A percentile compares a stretch with the other conserved stretches of the same genome.
Evolutionary conservation across 2,113 vertebrate genomes (phyloP).

Genomic region (Emydura subglobosa): DNA sequence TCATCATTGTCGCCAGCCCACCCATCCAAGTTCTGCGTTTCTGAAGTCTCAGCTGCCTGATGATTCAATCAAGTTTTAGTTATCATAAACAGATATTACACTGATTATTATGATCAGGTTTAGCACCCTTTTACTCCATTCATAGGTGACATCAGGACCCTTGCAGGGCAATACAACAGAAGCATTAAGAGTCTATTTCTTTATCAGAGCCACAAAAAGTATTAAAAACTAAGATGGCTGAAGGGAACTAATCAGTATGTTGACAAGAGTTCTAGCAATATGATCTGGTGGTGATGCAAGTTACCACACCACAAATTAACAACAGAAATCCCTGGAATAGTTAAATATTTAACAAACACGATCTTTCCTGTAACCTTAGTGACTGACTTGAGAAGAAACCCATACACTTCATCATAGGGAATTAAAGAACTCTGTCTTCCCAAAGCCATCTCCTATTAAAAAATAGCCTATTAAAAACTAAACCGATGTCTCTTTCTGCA

Average conservation of each 20-base stretch:
- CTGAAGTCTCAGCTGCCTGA: neutral
- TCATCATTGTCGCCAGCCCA: neutral
- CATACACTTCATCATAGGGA: neutral
- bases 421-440: neutral
- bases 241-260: neutral
- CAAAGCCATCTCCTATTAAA: neutral
- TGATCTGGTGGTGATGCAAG: neutral
- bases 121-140: neutral
- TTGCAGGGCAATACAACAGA: neutral
- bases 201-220: rapidly evolving
- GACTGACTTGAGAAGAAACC: neutral
- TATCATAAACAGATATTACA: neutral
- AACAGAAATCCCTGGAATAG: neutral
- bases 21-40: neutral
- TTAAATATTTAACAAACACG: neutral
- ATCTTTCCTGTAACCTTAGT: neutral
- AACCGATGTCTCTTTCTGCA: no score
- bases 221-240: neutral
- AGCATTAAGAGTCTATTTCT: neutral
- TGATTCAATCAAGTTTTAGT: neutral
- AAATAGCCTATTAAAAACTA: no score
- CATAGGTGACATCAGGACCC: rapidly evolving
- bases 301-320: neutral
- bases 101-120: neutral
- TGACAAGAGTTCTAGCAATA: neutral